These are phyloP conservation scores for Heliornis fulica DNA, from an alignment of 2,113 vertebrate genomes.

Conservation along the genomic window DNA sequence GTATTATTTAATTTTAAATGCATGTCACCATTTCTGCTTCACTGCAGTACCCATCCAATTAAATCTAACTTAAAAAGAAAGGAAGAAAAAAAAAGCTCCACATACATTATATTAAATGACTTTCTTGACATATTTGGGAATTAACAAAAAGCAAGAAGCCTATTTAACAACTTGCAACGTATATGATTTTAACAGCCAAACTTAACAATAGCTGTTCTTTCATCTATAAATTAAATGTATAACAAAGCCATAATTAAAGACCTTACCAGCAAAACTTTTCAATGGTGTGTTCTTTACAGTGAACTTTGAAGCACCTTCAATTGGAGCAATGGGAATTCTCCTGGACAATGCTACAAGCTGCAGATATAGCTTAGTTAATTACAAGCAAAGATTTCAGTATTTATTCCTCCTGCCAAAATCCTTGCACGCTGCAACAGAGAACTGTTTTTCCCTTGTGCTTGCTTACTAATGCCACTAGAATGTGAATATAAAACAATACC, in stretches of 20 bases:
- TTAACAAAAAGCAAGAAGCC: slow-evolving; percentile 1
- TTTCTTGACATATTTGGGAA: slow-evolving; percentile 38
- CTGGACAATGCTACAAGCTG: slow-evolving; percentile 43
- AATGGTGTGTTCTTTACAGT: background rate
- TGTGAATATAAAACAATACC: slow-evolving; percentile 37
- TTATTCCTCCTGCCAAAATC: slow-evolving; percentile 52
- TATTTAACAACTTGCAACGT: slow-evolving; percentile 25
- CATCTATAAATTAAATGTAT: slow-evolving; percentile 63
- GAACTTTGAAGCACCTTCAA: slow-evolving; percentile 59
- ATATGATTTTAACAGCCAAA: slow-evolving; percentile 29
- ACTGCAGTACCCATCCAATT: slow-evolving; percentile 29
- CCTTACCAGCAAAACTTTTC: slow-evolving; percentile 51
- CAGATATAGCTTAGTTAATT: slow-evolving; percentile 51
- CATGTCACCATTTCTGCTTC: slow-evolving; percentile 22
- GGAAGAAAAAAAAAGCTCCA: background rate
- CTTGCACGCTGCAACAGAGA: background rate
- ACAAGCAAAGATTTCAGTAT: slow-evolving; percentile 42
- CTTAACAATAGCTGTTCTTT: slow-evolving; percentile 48
- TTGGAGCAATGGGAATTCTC: slow-evolving; percentile 65
- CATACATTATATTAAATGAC: background rate
- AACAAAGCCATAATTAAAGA: slow-evolving; percentile 66
- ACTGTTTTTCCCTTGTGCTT: slow-evolving; percentile 46
- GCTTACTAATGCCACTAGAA: slow-evolving; percentile 45
- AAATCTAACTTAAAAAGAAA: background rate
- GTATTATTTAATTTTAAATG: background rate